Evolutionary conservation across 92 coral and sea anemone genomes (phyloP), one percentile per base, ranked within the genome.

Genomic region (Ricordea florida): DNA sequence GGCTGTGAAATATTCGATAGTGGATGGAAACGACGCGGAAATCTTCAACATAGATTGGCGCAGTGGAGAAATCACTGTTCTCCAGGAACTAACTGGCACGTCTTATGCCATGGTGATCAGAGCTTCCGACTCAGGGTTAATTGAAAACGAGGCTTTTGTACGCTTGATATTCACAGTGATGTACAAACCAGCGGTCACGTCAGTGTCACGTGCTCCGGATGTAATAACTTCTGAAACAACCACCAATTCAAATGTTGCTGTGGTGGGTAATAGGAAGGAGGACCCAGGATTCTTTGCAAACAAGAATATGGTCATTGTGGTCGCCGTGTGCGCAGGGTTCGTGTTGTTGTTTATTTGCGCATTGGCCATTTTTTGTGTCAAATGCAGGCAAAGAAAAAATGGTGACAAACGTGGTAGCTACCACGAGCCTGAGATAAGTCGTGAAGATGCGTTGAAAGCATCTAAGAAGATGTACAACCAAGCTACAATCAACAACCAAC

Each of bases 381-480:
- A 64, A 37, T 87, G 70, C 59, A 79, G 73, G 69, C 89, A 85
- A 11, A 47, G 52, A 27, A 74, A 53, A 42, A 64, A 46, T 21
- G 64, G 17, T 0, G 74, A 51, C 36, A 58, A 87, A 11, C 86
- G 93, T n/a, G 45, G 79, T 14, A 87, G 81, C 79, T 83, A 74
- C 32, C 83, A 86, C 20, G 97, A 91, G 41, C 89, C 96, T 1
- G 96, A 90, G 31, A 84, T 91, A 3, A 91, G 90, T 20, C 88
- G 97, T 6, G 97, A 91, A 56, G 87, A 85, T 16, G 97, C 97
- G 34, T 66, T 91, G 14, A 79, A 79, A 70, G 93, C 93, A 2
- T 87, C 97, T n/a, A 87, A 91, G 85, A 88, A 91, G 56, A 91
- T 91, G 97, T 91, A 88, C 69, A 85, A 80, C 13, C 87, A 91